These are phyloP conservation scores for Psittacula derbiana DNA, from an alignment of 2,797 vertebrate genomes.

Conservation along the genomic window DNA sequence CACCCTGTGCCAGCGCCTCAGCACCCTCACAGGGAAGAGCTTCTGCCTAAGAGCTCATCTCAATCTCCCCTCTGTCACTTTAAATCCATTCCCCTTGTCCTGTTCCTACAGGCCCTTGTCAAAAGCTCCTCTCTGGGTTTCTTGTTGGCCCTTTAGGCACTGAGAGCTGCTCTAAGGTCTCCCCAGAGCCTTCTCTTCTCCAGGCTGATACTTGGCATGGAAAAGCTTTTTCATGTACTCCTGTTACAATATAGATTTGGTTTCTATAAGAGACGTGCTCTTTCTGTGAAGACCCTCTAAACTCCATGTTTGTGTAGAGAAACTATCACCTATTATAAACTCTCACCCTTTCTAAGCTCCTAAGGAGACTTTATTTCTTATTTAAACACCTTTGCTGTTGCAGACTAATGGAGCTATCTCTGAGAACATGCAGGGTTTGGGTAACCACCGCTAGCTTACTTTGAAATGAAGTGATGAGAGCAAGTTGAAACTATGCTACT, in stretches of 20 bases:
- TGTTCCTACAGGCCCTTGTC: neutral
- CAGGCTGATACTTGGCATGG: neutral
- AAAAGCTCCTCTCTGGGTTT: neutral
- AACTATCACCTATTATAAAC: neutral
- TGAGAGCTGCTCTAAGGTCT: neutral
- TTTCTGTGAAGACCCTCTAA: neutral
- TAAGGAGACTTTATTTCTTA: neutral
- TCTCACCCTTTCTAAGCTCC: neutral
- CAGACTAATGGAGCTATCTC: neutral
- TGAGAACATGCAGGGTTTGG: neutral
- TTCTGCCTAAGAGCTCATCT: neutral
- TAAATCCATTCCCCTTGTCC: neutral
- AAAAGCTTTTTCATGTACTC: neutral
- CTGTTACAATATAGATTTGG: neutral
- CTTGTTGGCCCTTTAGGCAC: neutral
- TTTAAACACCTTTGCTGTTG: neutral
- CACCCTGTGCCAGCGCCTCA: neutral
- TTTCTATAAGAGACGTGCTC: neutral
- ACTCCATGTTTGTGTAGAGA: neutral
- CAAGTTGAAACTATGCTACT: neutral
- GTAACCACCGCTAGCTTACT: neutral
- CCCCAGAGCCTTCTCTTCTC: neutral
- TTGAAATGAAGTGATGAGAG: neutral
- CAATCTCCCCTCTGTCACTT: neutral
- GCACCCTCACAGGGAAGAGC: no score